Evolutionary conservation across 2,113 vertebrate species (phyloP), one percentile per base, ranked within the genome.

Genomic region (Brienomyrus longianalis): DNA sequence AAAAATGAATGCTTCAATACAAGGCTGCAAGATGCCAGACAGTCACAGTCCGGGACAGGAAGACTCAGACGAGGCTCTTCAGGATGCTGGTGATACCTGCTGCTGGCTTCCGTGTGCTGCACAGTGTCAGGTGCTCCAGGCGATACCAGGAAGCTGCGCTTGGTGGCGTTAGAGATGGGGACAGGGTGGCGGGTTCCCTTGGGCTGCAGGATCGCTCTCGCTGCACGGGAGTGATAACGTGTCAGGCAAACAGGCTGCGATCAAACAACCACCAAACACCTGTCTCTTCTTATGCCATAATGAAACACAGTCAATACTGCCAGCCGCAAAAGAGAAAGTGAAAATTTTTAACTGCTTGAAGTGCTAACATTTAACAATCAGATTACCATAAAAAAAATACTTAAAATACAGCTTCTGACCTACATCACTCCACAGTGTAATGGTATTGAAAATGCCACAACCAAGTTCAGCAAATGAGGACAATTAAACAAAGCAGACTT

Each of bases 131-230:
- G 95, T 0, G 95, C 95, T 86, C 93, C 3, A 91, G 97, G 91
- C 92, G 94, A 84, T 0, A 96, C 96, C 95, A 98, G 93, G 93
- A 99, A 98, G 85, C 97, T 97, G 19, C 96, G 95, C 92, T 97
- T 98, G 43, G 97, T 97, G 48, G 96, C 96, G 0, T 96, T 97
- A 92, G 98, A 98, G 88, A 98, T 96, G 0, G 97, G 95, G 0
- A 97, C 91, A 0, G 96, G 97, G 0, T 97, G 94, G 2, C 97
- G 95, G 56, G 96, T 96, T 92, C 95, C 96, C 92, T 97, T 98
- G 23, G 97, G 96, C 90, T 97, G 97, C 66, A 97, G 90, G 91
- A 95, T 94, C 10, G 95, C 89, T 93, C 97, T 97, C 88, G 95
- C 98, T 99, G 92, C 27, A 83, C 88, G 89, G 7, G 35, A 13